Base-by-base conservation (phyloP, 2,888 invertebrate species). In the Conus canariensis region DNA sequence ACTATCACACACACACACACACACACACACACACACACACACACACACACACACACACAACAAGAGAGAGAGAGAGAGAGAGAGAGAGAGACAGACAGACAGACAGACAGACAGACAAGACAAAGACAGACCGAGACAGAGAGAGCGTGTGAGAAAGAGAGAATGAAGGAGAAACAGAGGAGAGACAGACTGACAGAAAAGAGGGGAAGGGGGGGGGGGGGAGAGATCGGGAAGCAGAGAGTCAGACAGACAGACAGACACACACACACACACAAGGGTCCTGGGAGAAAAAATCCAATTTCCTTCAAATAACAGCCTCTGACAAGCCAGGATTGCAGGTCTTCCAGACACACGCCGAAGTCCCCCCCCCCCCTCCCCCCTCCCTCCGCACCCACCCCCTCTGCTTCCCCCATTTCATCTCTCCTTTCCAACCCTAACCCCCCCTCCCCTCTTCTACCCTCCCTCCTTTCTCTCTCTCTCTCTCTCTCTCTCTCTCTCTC, bases 291-390 rank as follows among this genome's bases (percentile, higher is more conserved):
- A 83, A 83, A 56, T 83, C 82, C 82, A 83, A 83, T 83, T 58
- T 83, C 82, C 58, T 82, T 83, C 82, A 83, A 83, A 83, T 83
- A 83, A 83, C 82, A 58, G 58, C 22, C 56, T 19, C 82, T 83
- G 82, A 83, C 82, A 83, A 64, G 64, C 16, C 64, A 64, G 64
- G 5, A 70, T 70, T 70, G 19, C 22, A 70, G 70, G 70, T 7
- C 22, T 4, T 70, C 70, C 70, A 70, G 19, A 10, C 77, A 80
- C 22, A 74, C n/a, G 22, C 77, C 77, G 12, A 16, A 30, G 6
- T 22, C 14, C 77, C 30, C 77, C 30, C 25, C 77, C 30, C 4
- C 77, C 77, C 77, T 4, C 30, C 30, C 77, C 77, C 25, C 5
- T 30, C 77, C 77, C 3, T 4, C 77, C 77, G 0, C 77, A 0